Base-by-base conservation (phyloP, 2,797 vertebrate species). In the Notamacropus eugenii region DNA sequence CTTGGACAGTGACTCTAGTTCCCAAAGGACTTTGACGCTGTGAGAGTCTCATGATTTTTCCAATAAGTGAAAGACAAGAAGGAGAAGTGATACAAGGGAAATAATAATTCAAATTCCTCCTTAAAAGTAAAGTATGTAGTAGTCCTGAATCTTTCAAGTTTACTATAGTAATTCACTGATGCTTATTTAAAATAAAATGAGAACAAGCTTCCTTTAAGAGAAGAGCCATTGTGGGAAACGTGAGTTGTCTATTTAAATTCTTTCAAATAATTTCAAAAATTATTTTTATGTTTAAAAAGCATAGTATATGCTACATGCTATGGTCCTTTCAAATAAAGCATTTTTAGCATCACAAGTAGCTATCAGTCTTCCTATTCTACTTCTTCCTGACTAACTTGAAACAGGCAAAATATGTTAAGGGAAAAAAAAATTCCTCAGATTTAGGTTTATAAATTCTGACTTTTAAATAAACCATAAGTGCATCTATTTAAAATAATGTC, bases 261-360 rank as follows among this genome's bases (percentile, higher is more conserved):
- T 95, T 91, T 92, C 92, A 94, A 97, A 50, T 11, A 46, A 50
- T 50, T 50, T 27, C 9, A 87, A 46, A 87, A 87, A 87, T 50
- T 50, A 82, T 27, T 67, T 34, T 67, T 46, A 87, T 87, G 40
- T 87, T 82, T 46, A 82, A 46, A 82, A 82, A 82, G 22, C 22
- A 82, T 3, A 46, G 40, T 22, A 46, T 11, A 74, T 40, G 16
- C 19, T 40, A 27, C 74, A 82, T 82, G 74, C 40, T 82, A 82
- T 74, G 14, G 67, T 40, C n/a, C 34, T 46, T 82, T 87, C 74
- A 50, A 50, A 50, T 87, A 50, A 87, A 87, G 24, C 74, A 87
- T 28, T 87, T 87, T 87, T 87, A 27, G 0, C 50, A 28, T 27
- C 40, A 87, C 40, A 46, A 46, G 40, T 46, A 74, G 40, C n/a